phyloP scores from a whole-genome alignment of 2,797 vertebrate genomes.

The Enteromius treurensis region DNA sequence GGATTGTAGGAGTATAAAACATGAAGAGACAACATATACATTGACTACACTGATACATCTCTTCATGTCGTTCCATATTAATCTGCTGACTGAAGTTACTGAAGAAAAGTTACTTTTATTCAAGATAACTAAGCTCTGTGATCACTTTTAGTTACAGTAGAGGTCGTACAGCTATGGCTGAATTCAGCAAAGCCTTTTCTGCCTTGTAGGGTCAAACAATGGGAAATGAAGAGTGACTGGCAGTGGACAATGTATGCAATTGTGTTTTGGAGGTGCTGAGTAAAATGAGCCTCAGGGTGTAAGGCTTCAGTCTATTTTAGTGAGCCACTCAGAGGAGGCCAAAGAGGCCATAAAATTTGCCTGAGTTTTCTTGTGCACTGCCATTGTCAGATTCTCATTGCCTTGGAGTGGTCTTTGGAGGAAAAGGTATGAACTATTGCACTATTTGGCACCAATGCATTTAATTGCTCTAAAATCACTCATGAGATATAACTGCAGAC shows the following conservation, averaged over 20 bases:
- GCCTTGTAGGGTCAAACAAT: constrained; percentile 53
- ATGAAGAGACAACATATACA: neutral
- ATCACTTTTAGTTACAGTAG: neutral
- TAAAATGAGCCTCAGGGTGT: constrained; percentile 61
- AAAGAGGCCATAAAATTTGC: constrained; percentile 64
- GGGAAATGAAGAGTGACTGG: constrained; percentile 20
- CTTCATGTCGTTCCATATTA: neutral
- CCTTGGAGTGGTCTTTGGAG: constrained; percentile 59
- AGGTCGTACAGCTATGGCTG: constrained; percentile 2
- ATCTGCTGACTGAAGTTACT: neutral
- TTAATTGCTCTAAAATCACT: constrained; percentile 9
- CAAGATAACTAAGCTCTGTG: neutral
- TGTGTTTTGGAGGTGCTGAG: constrained; percentile 54
- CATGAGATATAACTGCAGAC: neutral
- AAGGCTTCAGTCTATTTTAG: constrained; percentile 73
- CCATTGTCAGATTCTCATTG: constrained; percentile 60
- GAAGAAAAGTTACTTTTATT: neutral
- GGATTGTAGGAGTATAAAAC: neutral
- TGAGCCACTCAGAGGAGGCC: constrained; percentile 73
- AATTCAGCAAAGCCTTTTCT: constrained; percentile 8
- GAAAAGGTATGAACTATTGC: constrained; percentile 65
- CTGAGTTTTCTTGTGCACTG: constrained; percentile 62
- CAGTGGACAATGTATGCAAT: constrained; percentile 41
- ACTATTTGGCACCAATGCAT: neutral
- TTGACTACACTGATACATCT: neutral